phyloP scores from a whole-genome alignment of 37 sponge, comb jelly and placozoan species.

The Beroe ovata region DNA sequence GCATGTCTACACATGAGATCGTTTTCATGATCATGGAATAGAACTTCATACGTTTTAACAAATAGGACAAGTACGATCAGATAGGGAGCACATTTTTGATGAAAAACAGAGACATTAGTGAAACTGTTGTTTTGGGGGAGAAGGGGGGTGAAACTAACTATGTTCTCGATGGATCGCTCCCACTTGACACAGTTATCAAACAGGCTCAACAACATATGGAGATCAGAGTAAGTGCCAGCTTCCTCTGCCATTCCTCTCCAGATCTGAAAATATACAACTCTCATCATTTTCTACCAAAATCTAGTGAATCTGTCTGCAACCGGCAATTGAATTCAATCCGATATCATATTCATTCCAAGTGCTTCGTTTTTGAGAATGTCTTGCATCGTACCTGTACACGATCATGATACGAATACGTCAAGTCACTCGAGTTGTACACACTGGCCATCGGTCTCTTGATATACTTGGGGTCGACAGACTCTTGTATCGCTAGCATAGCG shows the following conservation, averaged over 20 bases:
- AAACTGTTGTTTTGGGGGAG: background rate
- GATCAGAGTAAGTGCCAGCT: conserved; percentile 36
- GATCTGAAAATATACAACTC: no score
- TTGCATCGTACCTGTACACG: conserved; percentile 1
- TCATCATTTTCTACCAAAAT: no score
- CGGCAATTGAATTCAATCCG: no score
- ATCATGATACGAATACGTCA: background rate
- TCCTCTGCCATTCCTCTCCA: background rate
- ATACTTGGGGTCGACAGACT: conserved; percentile 23
- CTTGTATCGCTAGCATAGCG: conserved; percentile 26
- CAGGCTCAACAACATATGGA: conserved; percentile 51
- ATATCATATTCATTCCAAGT: no score
- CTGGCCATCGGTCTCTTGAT: conserved; percentile 58
- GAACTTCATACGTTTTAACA: no score
- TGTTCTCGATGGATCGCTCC: conserved; percentile 39
- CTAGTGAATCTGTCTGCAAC: no score
- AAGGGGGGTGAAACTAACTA: conserved; percentile 36
- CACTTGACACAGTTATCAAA: conserved; percentile 58
- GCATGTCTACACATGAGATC: no score
- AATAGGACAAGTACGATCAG: no score
- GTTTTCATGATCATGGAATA: no score
- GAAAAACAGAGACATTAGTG: background rate
- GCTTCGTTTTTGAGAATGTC: no score
- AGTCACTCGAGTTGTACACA: background rate
- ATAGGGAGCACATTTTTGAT: no score